Conservation (phyloP, 2,888 invertebrate genomes). For the Drosophila falleni region DNA sequence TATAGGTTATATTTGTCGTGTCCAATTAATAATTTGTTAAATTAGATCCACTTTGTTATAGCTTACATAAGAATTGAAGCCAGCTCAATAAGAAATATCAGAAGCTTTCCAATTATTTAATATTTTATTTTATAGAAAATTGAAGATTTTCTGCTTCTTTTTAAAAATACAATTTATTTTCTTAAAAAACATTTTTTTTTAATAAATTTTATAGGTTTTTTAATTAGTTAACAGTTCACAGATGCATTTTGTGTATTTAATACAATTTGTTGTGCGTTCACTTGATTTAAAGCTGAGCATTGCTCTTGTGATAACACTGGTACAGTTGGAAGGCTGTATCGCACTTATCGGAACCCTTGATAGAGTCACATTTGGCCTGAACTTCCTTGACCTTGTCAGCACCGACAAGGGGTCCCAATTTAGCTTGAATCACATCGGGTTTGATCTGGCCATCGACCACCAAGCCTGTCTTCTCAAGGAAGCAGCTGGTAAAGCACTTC, state of each 20-base stretch:
- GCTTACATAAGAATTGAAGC: neutral
- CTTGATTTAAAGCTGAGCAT: slow-evolving; percentile 43
- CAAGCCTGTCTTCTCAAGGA: slow-evolving; percentile 80
- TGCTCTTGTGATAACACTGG: slow-evolving; percentile 68
- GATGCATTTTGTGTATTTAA: slow-evolving; percentile 14
- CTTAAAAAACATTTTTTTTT: neutral
- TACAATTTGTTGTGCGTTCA: neutral
- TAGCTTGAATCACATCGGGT: slow-evolving; percentile 50
- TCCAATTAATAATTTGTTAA: neutral
- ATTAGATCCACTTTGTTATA: neutral
- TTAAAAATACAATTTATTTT: neutral
- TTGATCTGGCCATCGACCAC: slow-evolving; percentile 73
- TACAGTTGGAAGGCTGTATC: slow-evolving; percentile 75
- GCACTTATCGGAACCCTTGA: slow-evolving; percentile 71
- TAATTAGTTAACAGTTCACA: slow-evolving; percentile 41
- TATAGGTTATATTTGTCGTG: neutral
- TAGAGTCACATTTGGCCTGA: slow-evolving; percentile 64
- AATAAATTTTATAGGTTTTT: slow-evolving; percentile 16
- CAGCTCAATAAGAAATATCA: neutral
- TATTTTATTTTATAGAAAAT: neutral
- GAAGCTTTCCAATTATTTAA: neutral
- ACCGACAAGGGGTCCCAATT: slow-evolving; percentile 63
- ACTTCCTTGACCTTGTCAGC: slow-evolving; percentile 60
- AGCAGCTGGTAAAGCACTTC: slow-evolving; percentile 83
- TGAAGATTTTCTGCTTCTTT: neutral